phyloP scores from a whole-genome alignment of 2,888 invertebrate species.

The Pherbina coryleti region DNA sequence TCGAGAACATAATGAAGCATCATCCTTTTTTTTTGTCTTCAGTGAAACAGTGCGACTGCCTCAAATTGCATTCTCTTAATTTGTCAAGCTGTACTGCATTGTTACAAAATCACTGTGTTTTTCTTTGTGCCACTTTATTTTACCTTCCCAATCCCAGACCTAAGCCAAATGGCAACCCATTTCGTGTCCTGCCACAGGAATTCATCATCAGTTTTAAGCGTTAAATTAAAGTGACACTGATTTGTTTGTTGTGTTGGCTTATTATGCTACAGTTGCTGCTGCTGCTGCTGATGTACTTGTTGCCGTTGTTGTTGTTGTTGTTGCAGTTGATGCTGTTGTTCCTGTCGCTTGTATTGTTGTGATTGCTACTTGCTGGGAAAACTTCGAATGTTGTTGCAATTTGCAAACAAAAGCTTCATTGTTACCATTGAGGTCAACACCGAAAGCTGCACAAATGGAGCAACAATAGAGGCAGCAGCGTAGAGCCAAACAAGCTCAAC shows the following conservation, averaged over 20 bases:
- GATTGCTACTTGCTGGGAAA: conserved; percentile 5
- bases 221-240: conserved; percentile 19
- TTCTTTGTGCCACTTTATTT: neutral
- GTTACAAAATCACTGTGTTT: neutral
- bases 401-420: conserved; percentile 30
- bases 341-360: neutral
- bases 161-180: neutral
- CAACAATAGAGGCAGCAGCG: conserved; percentile 4
- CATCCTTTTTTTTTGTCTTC: neutral
- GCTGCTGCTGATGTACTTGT: conserved; percentile 7
- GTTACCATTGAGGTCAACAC: conserved; percentile 36
- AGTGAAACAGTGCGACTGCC: neutral
- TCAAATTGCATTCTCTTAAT: conserved; percentile 14
- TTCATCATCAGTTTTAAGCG: conserved; percentile 24
- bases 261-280: conserved; percentile 11
- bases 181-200: neutral
- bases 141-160: neutral
- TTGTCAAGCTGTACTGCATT: neutral
- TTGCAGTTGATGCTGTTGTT: neutral
- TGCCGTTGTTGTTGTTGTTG: conserved; percentile 6
- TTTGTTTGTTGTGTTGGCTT: conserved; percentile 19
- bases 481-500: neutral
- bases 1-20: neutral
- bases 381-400: conserved; percentile 13
- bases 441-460: conserved; percentile 14